phyloP scores from a whole-genome alignment of 2,113 vertebrate genomes.

The Plestiodon gilberti region DNA sequence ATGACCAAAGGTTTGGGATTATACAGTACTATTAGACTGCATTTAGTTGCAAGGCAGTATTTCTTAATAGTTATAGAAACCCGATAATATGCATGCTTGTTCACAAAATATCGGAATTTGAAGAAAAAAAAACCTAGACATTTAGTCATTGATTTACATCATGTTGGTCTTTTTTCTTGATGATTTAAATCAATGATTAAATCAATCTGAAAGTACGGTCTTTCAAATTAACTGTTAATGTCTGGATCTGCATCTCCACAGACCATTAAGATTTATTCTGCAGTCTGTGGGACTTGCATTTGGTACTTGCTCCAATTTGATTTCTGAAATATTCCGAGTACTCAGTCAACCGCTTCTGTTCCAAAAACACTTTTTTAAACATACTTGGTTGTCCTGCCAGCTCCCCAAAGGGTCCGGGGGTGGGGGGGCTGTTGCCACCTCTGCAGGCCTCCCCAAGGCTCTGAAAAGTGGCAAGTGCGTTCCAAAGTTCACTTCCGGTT shows the following conservation, averaged over 20 bases:
- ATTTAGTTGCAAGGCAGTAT: neutral
- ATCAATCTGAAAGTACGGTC: neutral
- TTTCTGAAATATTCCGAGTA: neutral
- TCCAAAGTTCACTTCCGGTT: too few relatives aligned
- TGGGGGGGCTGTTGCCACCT: too few relatives aligned
- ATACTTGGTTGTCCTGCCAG: too few relatives aligned
- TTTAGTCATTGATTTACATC: too few relatives aligned
- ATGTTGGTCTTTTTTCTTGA: neutral
- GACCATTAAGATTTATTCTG: constrained; percentile 33
- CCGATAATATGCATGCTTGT: neutral
- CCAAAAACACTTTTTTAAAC: too few relatives aligned
- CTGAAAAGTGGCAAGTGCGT: too few relatives aligned
- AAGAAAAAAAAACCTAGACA: neutral
- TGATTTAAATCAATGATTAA: neutral
- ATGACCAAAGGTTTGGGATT: neutral
- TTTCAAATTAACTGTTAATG: constrained; percentile 31
- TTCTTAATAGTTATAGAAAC: neutral
- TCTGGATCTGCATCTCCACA: constrained; percentile 1
- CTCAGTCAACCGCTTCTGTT: constrained; percentile 36
- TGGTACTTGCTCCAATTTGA: constrained; percentile 30
- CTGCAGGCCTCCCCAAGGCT: too few relatives aligned
- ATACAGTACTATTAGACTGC: neutral
- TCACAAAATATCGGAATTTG: neutral
- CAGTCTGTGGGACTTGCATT: neutral
- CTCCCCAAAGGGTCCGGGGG: too few relatives aligned